Percentiles rank a stretch among this genome's conserved stretches.
Conservation (phyloP, 2,113 vertebrate genomes). For the Terrapene triunguis region DNA sequence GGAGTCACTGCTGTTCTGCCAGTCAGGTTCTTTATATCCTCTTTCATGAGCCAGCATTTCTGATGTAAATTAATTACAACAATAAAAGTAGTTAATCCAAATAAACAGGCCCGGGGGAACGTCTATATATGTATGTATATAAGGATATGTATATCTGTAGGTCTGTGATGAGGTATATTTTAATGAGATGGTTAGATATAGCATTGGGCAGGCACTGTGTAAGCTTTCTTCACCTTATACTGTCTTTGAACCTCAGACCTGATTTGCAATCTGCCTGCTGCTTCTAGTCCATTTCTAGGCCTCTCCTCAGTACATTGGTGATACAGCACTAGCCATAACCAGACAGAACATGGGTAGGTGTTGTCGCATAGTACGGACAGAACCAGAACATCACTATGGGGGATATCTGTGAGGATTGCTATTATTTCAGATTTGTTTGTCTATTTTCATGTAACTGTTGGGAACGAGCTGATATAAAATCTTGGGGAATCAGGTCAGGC, state of each 20-base stretch:
- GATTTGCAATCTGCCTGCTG: conserved; percentile 41
- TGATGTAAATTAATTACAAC: conserved; percentile 58
- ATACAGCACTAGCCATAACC: conserved; percentile 30
- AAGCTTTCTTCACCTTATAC: conserved; percentile 53
- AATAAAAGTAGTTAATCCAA: conserved; percentile 62
- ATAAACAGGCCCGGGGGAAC: conserved; percentile 55
- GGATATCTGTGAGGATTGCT: conserved; percentile 52
- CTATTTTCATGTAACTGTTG: neutral
- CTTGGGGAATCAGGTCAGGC: conserved; percentile 4
- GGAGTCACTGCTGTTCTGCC: neutral
- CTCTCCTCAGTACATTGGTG: conserved; percentile 14
- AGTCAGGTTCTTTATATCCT: conserved; percentile 39
- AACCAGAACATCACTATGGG: conserved; percentile 38
- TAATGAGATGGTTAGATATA: neutral
- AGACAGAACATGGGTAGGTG: neutral
- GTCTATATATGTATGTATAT: conserved; percentile 19
- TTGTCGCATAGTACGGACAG: neutral
- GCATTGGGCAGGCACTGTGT: conserved; percentile 31
- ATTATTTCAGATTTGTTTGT: conserved; percentile 14
- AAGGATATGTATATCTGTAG: neutral
- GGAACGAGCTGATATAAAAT: conserved; percentile 29
- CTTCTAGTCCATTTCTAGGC: conserved; percentile 23
- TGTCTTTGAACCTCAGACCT: conserved; percentile 49
- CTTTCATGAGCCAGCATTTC: neutral
- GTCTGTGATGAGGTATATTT: conserved; percentile 46